phyloP scores from a whole-genome alignment of 2,797 vertebrate species.

The Zonotrichia albicollis region DNA sequence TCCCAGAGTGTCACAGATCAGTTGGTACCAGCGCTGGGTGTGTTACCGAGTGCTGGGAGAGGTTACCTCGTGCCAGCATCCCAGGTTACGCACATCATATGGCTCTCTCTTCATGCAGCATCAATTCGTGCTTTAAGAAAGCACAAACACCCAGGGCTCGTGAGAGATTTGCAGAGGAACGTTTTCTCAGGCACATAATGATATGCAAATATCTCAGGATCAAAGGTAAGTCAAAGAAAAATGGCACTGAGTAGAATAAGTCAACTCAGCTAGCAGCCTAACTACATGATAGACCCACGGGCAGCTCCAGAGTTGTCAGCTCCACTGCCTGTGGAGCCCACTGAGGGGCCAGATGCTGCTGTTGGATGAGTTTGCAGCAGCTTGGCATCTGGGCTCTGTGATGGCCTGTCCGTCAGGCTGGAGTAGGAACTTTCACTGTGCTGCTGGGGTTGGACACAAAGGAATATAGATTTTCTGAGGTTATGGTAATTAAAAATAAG shows the following conservation, averaged over 20 bases:
- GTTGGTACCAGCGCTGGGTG: neutral
- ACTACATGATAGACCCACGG: conserved; percentile 31
- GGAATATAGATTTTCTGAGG: conserved; percentile 2
- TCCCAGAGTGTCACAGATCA: neutral
- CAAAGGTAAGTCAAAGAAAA: conserved; percentile 67
- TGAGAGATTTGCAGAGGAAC: neutral
- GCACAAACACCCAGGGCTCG: neutral
- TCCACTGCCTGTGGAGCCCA: conserved; percentile 7
- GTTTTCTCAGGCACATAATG: conserved; percentile 9
- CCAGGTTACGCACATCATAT: neutral
- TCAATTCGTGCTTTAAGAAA: neutral
- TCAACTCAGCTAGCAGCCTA: conserved; percentile 28
- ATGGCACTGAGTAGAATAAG: conserved; percentile 38
- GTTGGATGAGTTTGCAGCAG: neutral
- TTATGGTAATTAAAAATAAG: conserved; percentile 26
- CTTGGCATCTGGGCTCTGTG: neutral
- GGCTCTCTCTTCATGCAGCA: neutral
- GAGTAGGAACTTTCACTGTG: neutral
- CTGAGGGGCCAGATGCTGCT: conserved; percentile 32
- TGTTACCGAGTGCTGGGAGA: neutral
- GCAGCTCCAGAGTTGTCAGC: conserved; percentile 57
- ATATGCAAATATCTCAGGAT: conserved; percentile 66
- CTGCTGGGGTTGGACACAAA: neutral
- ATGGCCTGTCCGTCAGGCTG: neutral
- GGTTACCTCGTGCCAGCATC: neutral